Base-by-base conservation (phyloP, 2,797 vertebrate genomes). In the Hydrolagus colliei region DNA sequence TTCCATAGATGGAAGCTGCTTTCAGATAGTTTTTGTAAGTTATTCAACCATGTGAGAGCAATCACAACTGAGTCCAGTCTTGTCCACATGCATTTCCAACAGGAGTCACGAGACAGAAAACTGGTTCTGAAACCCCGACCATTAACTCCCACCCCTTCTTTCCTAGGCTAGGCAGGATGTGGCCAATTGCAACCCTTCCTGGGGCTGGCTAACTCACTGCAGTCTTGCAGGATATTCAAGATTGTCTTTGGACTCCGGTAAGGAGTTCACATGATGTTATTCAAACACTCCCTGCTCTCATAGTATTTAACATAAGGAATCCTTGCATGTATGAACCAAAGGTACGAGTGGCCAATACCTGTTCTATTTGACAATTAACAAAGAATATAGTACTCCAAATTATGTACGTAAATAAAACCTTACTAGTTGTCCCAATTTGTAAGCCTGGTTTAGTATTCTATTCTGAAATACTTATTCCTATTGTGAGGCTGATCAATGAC, bases 401-500 rank as follows among this genome's bases (percentile, higher is more conserved):
- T 16, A 32, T 82, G 63, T 18, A n/a, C 22, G 4, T 9, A 9
- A 16, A 2, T 68, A 16, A 20, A n/a, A 77, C 18, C 2, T 10
- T 18, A 11, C 20, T 41, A 71, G 65, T 71, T 27, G 12, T 4
- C 67, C 16, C 18, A 68, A 10, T 52, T 10, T 11, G 12, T n/a
- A 1, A n/a, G 63, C 71, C 27, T 32, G 52, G n/a, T 41, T 41
- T 32, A 32, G 9, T 71, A 12, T 68, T 80, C 10, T 84, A 16
- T 18, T 18, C 13, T n/a, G 9, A n/a, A n/a, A 18, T n/a, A 72
- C 41, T 22, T n/a, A 16, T 16, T 27, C 61, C 63, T 18, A 32
- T 71, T 86, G 59, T 65, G 75, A 52, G n/a, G 76, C 0, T 88
- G 86, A 1, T 82, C 73, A 80, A 27, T 67, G 12, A 8, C 41